Evolutionary conservation across 2,113 vertebrate species (phyloP).

Genomic region (Trematocara unimaculatum): DNA sequence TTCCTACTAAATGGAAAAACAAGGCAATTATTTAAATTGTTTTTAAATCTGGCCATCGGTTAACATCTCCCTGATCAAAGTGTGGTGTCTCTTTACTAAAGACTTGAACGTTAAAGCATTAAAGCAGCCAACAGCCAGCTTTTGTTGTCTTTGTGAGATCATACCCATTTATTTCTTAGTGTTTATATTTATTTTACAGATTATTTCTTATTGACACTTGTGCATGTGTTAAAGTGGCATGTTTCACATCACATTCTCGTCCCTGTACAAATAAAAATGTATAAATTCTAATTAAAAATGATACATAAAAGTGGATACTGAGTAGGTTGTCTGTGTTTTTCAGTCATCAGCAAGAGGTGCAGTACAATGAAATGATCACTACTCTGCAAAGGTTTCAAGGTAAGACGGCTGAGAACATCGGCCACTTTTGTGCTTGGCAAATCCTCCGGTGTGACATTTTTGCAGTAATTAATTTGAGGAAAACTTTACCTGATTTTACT

Average conservation of each 20-base stretch:
- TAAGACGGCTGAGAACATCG: slow-evolving; percentile 37
- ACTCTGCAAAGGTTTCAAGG: slow-evolving; percentile 80
- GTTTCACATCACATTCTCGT: fast-evolving
- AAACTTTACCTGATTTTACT: neutral
- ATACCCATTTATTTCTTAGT: neutral
- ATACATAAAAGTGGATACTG: neutral
- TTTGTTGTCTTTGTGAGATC: neutral
- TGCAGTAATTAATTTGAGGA: neutral
- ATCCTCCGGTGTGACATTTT: neutral
- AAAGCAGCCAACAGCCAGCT: neutral
- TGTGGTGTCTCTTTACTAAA: neutral
- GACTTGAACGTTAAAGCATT: neutral
- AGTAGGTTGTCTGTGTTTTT: neutral
- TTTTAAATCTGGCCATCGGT: neutral
- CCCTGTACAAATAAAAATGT: neutral
- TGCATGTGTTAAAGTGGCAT: neutral
- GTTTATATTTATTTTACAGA: neutral
- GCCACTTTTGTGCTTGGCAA: neutral
- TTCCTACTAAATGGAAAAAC: neutral
- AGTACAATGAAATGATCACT: slow-evolving; percentile 52
- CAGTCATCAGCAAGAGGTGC: slow-evolving; percentile 79
- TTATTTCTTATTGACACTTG: neutral
- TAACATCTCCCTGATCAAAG: neutral
- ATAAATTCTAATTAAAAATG: neutral
- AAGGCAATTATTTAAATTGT: neutral